These are phyloP conservation scores for Clivina fossor DNA, from an alignment of 2,888 invertebrate species.

Conservation along the genomic window DNA sequence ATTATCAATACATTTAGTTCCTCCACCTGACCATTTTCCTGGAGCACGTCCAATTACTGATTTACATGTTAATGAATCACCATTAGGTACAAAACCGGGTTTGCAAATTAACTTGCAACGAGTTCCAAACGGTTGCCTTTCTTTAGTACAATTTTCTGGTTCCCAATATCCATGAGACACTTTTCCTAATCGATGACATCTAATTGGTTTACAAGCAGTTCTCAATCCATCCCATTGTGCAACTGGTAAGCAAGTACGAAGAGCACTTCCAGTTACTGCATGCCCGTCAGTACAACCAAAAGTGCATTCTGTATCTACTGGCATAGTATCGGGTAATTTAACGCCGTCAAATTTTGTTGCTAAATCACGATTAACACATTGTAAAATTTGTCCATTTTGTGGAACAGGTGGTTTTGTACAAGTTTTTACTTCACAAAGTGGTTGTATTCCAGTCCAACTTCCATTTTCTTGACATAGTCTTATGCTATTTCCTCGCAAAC, in stretches of 20 bases:
- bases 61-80: slow-evolving; percentile 51
- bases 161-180: slow-evolving; percentile 58
- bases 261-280: slow-evolving; percentile 63
- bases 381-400: slow-evolving; percentile 57
- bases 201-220: slow-evolving; percentile 60
- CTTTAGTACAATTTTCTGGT: slow-evolving; percentile 58
- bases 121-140: slow-evolving; percentile 60
- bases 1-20: slow-evolving; percentile 51
- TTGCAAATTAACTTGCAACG: slow-evolving; percentile 62
- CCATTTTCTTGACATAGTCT: slow-evolving; percentile 65
- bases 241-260: slow-evolving; percentile 65
- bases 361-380: slow-evolving; percentile 55
- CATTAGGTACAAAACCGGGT: slow-evolving; percentile 61
- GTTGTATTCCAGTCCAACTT: slow-evolving; percentile 66
- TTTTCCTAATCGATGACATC: slow-evolving; percentile 47
- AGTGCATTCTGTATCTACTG: slow-evolving; percentile 66
- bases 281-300: slow-evolving; percentile 66
- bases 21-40: slow-evolving; percentile 36
- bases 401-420: slow-evolving; percentile 61
- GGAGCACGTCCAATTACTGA: slow-evolving; percentile 51
- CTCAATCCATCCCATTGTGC: slow-evolving; percentile 70
- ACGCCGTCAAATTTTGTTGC: slow-evolving; percentile 47
- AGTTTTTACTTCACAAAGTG: slow-evolving; percentile 65
- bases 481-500: slow-evolving; percentile 55
- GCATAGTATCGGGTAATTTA: slow-evolving; percentile 47